Conservation (phyloP, 2,797 vertebrate genomes). For the Spheniscus humboldti region DNA sequence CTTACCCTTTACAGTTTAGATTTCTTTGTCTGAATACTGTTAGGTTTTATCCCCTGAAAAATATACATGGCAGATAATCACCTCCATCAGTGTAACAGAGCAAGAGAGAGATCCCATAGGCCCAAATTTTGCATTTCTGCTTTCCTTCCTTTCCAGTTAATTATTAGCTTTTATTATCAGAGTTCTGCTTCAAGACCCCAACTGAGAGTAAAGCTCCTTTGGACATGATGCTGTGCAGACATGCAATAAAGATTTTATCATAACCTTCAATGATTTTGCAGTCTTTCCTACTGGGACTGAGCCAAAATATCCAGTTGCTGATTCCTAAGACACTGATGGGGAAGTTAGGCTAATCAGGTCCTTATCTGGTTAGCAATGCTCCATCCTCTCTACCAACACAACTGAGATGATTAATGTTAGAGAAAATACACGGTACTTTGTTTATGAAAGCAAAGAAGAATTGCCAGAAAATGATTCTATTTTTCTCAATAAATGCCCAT, state of each 20-base stretch:
- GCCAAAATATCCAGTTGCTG: background rate
- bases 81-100: background rate
- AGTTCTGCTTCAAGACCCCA: background rate
- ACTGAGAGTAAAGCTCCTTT: background rate
- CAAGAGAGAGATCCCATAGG: background rate
- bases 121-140: background rate
- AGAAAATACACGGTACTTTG: background rate
- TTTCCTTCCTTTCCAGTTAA: background rate
- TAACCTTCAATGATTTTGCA: background rate
- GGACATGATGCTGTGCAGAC: background rate
- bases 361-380: background rate
- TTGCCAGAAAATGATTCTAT: background rate
- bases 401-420: background rate
- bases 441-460: background rate
- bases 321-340: background rate
- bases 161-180: background rate
- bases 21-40: background rate
- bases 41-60: background rate
- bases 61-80: background rate
- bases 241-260: background rate
- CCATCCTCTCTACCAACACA: background rate
- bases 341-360: background rate
- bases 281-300: background rate
- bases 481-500: background rate
- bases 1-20: background rate